phyloP scores from a whole-genome alignment of 2,113 vertebrate genomes.

The Acrocephalus arundinaceus region DNA sequence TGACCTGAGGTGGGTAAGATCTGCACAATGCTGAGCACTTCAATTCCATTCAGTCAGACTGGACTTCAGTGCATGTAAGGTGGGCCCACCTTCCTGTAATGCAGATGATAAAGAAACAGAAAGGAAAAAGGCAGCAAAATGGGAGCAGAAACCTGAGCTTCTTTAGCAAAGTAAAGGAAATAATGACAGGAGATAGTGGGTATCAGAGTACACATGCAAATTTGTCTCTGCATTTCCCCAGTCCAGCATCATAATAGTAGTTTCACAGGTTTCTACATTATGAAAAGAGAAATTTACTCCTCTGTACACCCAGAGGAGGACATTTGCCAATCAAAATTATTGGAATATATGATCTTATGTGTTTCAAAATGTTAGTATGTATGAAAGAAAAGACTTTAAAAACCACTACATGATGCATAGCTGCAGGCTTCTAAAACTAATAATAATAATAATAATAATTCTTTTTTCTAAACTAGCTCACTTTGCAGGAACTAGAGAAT shows the following conservation, averaged over 20 bases:
- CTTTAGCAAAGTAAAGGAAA: background rate
- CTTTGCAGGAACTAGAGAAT: background rate
- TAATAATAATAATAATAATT: background rate
- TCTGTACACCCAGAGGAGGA: background rate
- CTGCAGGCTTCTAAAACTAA: background rate
- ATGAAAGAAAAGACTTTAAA: background rate
- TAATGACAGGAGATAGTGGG: background rate
- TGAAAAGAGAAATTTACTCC: background rate
- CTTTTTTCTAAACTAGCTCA: background rate
- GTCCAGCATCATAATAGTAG: background rate
- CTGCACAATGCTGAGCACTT: background rate
- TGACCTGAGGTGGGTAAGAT: background rate
- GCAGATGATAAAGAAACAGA: background rate
- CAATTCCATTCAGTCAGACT: background rate
- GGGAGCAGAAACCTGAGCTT: background rate
- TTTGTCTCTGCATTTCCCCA: background rate
- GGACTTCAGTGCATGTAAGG: background rate
- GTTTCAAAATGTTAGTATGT: background rate
- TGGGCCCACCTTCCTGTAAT: background rate
- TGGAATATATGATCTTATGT: background rate
- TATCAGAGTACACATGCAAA: background rate
- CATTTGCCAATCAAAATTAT: background rate
- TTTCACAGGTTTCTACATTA: background rate
- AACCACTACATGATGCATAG: background rate
- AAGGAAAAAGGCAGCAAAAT: background rate